Evolutionary conservation across 2,113 vertebrate species (phyloP), one percentile per base, ranked within the genome.

Genomic region (Nesoenas mayeri): DNA sequence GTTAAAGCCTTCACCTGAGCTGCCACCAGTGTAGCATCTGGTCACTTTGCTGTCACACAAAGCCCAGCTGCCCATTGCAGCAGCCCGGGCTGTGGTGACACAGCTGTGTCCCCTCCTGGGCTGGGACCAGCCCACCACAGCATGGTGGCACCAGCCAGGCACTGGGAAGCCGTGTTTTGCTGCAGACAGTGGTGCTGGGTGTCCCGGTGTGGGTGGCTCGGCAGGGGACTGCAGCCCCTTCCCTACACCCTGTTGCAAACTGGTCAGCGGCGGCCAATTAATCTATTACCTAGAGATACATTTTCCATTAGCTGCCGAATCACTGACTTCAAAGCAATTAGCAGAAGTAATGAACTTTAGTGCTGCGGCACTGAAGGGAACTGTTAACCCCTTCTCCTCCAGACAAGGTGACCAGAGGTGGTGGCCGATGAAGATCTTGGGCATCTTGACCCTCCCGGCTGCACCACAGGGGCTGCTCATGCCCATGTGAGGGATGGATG

Each of bases 321-420:
- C 88, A 28, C 91, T 13, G 94, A n/a, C 96, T 97, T 89, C 91
- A 57, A 91, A 89, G 95, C 93, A 97, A 96, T 97, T 96, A 97
- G 94, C 92, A 48, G 50, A 95, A 31, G 47, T 96, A 96, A 97
- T 95, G 95, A 96, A 97, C 91, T 95, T 75, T 28, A 93, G 75
- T 22, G 66, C 94, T 74, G 94, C 22, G 6, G 92, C 66, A n/a
- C 13, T 4, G 77, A 71, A 73, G 72, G 81, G 50, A 87, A 81
- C 54, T 3, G 10, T 95, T 97, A 96, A 96, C 93, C 62, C 93
- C 15, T 82, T 78, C 64, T 34, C 10, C 79, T 34, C 93, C 0
- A 8, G 18, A 61, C 1, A 1, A 79, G 58, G 34, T 14, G 6
- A 8, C 22, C 5, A 17, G 21, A 29, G 7, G 12, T 1, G 34